Evolutionary conservation across 2,888 invertebrate genomes (phyloP), one percentile per base, ranked within the genome.

Genomic region (Tinea trinotella): DNA sequence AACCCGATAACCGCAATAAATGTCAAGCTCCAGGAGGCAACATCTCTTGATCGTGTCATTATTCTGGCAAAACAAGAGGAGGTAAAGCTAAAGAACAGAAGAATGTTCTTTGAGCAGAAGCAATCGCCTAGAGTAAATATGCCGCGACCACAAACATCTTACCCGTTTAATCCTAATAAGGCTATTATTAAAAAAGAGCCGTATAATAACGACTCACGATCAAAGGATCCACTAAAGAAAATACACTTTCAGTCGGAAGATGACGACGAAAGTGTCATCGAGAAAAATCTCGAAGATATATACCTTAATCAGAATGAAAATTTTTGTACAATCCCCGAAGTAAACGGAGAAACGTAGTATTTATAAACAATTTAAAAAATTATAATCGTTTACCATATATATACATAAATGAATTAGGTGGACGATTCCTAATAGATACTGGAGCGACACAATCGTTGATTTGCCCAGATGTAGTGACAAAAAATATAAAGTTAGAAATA

Each of bases 351-450:
- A 13, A 48, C 30, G 12, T 55, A 53, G 35, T 55, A 1, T 49
- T 35, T 10, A 22, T 55, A 15, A 57, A 55, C 15, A 24, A 40
- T 17, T 50, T 49, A 19, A 52, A 54, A 19, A 55, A 5, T 13
- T 13, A 55, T 34, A 53, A 57, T 35, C 55, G 50, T 22, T 44
- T 61, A 1, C 60, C 59, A 0, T 62, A 58, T 50, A 63, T 59
- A 7, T 56, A 59, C 36, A 60, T 57, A 20, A 57, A 35, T 3
- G 60, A 63, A 58, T 15, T 61, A 53, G 56, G 57, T 3, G 64
- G 62, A 9, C 58, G 59, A 57, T 61, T 61, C 40, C 6, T 64
- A 13, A n/a, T 64, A 52, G 62, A 61, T 12, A 63, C 61, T 40
- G 60, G 60, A n/a, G 60, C 61, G 0, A 60, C 61, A 7, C 60